A percentile compares a stretch with the other conserved stretches of the same genome.
These are phyloP conservation scores for Frankliniella fusca DNA, from an alignment of 2,888 invertebrate species.

Conservation along the genomic window DNA sequence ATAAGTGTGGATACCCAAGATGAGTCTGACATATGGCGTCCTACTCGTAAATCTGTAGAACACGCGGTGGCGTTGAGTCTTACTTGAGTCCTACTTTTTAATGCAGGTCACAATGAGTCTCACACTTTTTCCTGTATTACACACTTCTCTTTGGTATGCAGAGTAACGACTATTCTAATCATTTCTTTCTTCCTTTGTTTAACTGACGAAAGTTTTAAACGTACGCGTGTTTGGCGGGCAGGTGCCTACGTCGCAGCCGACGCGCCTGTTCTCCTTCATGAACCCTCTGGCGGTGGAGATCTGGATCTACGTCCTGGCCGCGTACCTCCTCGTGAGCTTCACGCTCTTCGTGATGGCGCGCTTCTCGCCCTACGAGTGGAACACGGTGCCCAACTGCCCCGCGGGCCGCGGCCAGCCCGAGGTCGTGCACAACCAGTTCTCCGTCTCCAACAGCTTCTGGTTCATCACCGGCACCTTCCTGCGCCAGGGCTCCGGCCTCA, in stretches of 20 bases:
- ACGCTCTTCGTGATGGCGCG: slow-evolving; percentile 94
- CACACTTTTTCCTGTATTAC: no score
- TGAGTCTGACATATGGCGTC: no score
- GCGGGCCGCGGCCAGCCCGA: slow-evolving; percentile 62
- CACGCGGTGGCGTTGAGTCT: no score
- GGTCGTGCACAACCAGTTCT: slow-evolving; percentile 92
- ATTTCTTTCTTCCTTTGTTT: no score
- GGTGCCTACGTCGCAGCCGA: slow-evolving; percentile 86
- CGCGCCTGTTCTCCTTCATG: slow-evolving; percentile 89
- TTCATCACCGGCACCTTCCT: slow-evolving; percentile 93
- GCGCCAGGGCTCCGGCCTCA: slow-evolving; percentile 87
- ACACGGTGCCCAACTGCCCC: slow-evolving; percentile 73
- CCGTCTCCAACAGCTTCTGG: slow-evolving; percentile 94
- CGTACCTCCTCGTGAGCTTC: slow-evolving; percentile 89
- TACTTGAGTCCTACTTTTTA: no score
- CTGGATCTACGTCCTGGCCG: slow-evolving; percentile 91
- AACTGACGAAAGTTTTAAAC: no score
- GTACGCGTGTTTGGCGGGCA: slow-evolving; percentile 47
- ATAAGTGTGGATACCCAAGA: no score
- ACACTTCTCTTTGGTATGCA: no score
- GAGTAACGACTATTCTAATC: no score
- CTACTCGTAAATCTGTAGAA: no score
- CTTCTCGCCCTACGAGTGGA: slow-evolving; percentile 96
- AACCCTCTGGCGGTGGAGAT: slow-evolving; percentile 94
- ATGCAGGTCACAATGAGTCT: no score